Conservation (phyloP, 2,797 vertebrate genomes). For the Alosa sapidissima region DNA sequence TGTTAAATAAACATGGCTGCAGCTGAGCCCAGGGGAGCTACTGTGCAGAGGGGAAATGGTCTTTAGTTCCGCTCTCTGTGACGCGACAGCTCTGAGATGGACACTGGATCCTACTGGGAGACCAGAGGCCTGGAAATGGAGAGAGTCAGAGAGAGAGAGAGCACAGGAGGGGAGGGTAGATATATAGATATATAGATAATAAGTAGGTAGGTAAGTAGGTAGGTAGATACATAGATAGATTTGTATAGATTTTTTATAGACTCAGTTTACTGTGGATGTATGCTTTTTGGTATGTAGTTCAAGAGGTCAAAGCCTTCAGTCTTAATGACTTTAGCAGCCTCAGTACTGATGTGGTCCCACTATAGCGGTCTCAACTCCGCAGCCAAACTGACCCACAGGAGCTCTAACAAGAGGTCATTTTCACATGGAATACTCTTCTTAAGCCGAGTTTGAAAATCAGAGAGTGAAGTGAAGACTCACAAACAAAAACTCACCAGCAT, state of each 20-base stretch:
- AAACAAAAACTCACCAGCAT: too few relatives aligned
- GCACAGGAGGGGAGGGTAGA: neutral
- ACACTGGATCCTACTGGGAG: neutral
- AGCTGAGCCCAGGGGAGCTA: constrained; percentile 17
- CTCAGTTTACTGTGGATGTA: too few relatives aligned
- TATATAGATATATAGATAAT: neutral
- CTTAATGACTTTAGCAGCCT: neutral
- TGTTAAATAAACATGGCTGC: constrained; percentile 33
- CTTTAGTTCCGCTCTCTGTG: neutral
- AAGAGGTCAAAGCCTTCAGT: neutral
- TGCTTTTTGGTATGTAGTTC: neutral
- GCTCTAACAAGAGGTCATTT: neutral
- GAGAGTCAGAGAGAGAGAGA: neutral
- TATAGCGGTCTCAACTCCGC: neutral
- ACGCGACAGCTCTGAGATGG: neutral
- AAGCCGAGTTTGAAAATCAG: neutral
- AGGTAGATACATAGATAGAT: neutral
- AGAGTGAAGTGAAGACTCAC: too few relatives aligned
- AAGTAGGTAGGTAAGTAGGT: neutral
- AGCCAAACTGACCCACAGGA: neutral
- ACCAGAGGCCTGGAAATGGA: neutral
- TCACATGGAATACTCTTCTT: neutral
- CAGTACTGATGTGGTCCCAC: neutral
- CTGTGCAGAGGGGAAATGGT: constrained; percentile 13
- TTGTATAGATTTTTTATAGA: too few relatives aligned